phyloP scores from a whole-genome alignment of 2,888 invertebrate genomes.

The Brachycybe producta region DNA sequence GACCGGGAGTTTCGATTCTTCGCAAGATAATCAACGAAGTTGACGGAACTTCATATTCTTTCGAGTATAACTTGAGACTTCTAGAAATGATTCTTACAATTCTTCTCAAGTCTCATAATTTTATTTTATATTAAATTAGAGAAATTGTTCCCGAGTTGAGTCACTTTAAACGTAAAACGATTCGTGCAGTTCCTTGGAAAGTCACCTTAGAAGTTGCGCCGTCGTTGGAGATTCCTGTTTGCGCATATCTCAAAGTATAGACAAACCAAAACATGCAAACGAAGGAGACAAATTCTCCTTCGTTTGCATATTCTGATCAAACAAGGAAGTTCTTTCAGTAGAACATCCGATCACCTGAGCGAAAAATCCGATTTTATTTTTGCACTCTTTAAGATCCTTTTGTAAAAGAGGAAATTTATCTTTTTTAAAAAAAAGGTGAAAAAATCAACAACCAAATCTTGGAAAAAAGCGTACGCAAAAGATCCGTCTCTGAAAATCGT shows the following conservation, averaged over 20 bases:
- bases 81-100: no score
- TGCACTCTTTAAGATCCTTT: no score
- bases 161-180: conserved; percentile 42
- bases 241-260: conserved; percentile 41
- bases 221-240: conserved; percentile 47
- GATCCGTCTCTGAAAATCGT: conserved; percentile 32
- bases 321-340: neutral
- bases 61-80: no score
- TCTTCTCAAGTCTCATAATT: no score
- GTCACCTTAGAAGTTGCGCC: conserved; percentile 42
- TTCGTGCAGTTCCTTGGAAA: conserved; percentile 49
- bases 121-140: no score
- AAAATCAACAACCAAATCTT: conserved; percentile 30
- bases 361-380: no score
- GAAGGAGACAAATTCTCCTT: neutral
- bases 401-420: neutral
- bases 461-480: conserved; percentile 35
- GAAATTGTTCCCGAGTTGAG: conserved; percentile 47
- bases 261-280: neutral
- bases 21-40: no score
- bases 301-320: neutral
- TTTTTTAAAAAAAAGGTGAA: conserved; percentile 31
- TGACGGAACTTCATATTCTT: conserved; percentile 34
- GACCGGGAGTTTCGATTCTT: no score
- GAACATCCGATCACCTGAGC: no score